Conservation (phyloP, 1,140 invertebrate species). For the Drosophila insularis region DNA sequence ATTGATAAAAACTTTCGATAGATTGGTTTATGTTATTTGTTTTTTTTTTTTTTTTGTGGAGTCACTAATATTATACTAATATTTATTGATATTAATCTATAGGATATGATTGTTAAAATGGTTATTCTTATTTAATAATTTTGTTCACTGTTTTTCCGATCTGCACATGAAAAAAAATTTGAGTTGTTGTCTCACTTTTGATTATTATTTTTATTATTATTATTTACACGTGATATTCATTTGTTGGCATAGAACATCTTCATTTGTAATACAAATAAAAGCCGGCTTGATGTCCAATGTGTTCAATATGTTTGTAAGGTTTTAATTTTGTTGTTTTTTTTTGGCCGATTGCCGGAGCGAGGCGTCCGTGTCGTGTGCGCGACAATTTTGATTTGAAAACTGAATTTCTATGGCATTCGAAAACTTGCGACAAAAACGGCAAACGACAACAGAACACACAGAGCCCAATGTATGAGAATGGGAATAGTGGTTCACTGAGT, state of each 20-base stretch:
- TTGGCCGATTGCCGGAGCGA: constrained; percentile 52
- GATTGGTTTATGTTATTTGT: too few relatives aligned
- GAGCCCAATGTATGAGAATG: constrained; percentile 25
- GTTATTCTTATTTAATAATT: neutral
- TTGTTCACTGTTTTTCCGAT: neutral
- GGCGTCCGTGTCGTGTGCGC: constrained; percentile 78
- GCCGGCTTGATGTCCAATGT: neutral
- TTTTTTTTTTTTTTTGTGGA: neutral
- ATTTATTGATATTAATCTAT: constrained; percentile 2
- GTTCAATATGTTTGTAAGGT: neutral
- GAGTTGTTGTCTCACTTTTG: neutral
- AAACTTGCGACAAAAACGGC: constrained; percentile 77
- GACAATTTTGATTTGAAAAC: constrained; percentile 78
- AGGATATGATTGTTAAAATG: constrained; percentile 11
- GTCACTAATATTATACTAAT: constrained; percentile 3
- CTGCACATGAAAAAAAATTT: neutral
- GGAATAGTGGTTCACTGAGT: constrained; percentile 21
- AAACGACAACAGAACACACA: constrained; percentile 57
- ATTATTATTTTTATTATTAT: neutral
- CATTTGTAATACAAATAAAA: neutral
- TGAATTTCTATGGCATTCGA: constrained; percentile 67
- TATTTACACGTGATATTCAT: constrained; percentile 1
- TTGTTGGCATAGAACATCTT: neutral
- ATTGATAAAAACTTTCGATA: too few relatives aligned
- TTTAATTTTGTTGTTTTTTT: neutral